Base-by-base conservation (phyloP, 2,113 vertebrate genomes). In the Lagopus leucura region DNA sequence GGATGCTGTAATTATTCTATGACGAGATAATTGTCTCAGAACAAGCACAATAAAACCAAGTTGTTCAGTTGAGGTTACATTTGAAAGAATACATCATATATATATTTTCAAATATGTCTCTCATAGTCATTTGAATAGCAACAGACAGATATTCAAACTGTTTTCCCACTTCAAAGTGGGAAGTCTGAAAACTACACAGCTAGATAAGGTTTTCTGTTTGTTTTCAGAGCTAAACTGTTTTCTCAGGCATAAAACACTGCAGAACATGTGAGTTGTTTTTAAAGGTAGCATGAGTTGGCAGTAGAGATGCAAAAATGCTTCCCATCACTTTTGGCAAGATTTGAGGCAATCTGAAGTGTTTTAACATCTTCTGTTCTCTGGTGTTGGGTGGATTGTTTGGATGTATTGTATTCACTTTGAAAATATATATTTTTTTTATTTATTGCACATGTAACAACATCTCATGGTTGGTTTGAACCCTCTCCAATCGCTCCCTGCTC, bases 201-300 rank as follows among this genome's bases (percentile, higher is more conserved):
- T 64, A 92, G 72, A 86, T 70, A 78, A 57, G 50, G 50, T 12
- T 13, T 24, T 60, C 12, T n/a, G 55, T 42, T 89, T 89, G 73
- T 36, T 89, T 92, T 87, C 79, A 71, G 82, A 85, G 79, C 75
- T 71, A 55, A 78, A 66, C 82, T 71, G 67, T 71, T 88, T 88
- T 87, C 85, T 85, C 85, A 45, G 75, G 45, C 63, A 54, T 55
- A 85, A 93, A 93, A 93, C 60, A 82, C 85, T 85, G 93, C 91
- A 90, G 89, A 93, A 90, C 79, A 94, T 72, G 79, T 93, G 91
- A 47, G 63, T 88, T 93, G 78, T 84, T 92, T 93, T 94, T 88
- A 93, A 84, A 88, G 82, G 70, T 64, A 92, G 66, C 63, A 50
- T 19, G 0, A 93, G 63, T 64, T 94, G 86, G 89, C 79, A 90